Conservation (phyloP, 2,113 vertebrate species). For the Tachysurus vachellii region DNA sequence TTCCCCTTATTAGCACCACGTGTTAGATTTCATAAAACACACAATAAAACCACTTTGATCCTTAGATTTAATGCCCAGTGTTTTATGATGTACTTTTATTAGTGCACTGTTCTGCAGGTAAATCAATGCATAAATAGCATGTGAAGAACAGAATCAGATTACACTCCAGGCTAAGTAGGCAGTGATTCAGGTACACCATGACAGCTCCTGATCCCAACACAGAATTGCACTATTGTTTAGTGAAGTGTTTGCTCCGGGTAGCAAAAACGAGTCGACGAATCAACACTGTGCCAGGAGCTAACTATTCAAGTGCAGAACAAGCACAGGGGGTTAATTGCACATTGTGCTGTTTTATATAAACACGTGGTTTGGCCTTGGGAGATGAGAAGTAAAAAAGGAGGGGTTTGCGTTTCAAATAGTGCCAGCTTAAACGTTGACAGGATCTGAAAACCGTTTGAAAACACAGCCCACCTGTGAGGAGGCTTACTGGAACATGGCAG, state of each 20-base stretch:
- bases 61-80: not conserved
- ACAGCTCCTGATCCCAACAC: constrained; percentile 6
- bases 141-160: not conserved
- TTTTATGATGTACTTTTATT: not conserved
- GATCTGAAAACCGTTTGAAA: constrained; percentile 17
- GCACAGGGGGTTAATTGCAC: constrained; percentile 39
- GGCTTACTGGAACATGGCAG: constrained; percentile 27
- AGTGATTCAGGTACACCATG: not conserved
- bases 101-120: not conserved
- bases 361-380: constrained; percentile 33
- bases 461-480: constrained; percentile 33
- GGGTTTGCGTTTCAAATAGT: constrained; percentile 24
- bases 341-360: constrained; percentile 43
- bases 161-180: not conserved
- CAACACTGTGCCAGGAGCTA: not conserved
- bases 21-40: constrained; percentile 12
- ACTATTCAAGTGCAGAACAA: not conserved
- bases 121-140: not conserved
- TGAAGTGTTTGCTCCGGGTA: constrained; percentile 1
- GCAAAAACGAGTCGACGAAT: not conserved
- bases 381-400: constrained; percentile 13
- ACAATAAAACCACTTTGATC: not conserved
- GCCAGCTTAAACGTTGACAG: not conserved
- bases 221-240: constrained; percentile 11
- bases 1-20: not conserved